Base-by-base conservation (phyloP, 2,888 invertebrate species). In the Drosophila nr. perissopoda region DNA sequence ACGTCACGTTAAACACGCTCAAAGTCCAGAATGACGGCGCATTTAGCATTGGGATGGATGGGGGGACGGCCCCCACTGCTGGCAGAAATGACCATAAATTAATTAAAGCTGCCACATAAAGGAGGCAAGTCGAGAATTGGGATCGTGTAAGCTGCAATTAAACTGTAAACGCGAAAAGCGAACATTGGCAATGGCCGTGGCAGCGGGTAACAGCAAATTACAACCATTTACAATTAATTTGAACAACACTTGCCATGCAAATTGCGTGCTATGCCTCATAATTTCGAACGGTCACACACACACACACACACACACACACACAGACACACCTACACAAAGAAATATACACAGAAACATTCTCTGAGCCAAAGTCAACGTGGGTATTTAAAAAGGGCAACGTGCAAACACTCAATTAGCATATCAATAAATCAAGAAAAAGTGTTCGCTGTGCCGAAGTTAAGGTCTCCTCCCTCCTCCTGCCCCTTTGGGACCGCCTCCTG, bases 211-310 rank as follows among this genome's bases (percentile, higher is more conserved):
- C 77, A 79, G 81, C 82, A 87, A 87, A 87, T 87, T 87, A 87
- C 89, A 84, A 79, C 87, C 89, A 88, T 88, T 87, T 87, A 87
- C 87, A 87, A 87, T 87, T 87, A 87, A 88, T 87, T 87, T 87
- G 73, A 80, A 75, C 87, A 87, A 82, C 83, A 82, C 85, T 85
- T 73, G 80, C 83, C 87, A 82, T 76, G 82, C 83, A 88, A 88
- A 88, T 87, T 86, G 88, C 88, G 86, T 88, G 86, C 88, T 80
- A 86, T 86, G 86, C 83, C 81, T 86, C 86, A 88, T 88, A 87
- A 86, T 80, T 86, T 88, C 81, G 64, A 77, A 45, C 62, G 62
- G 45, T 61, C 67, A 72, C 56, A 70, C 59, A 56, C 36, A 62
- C 25, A 60, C 36, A 59, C 36, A 62, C 25, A 60, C 36, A 59